phyloP scores from a whole-genome alignment of 2,888 invertebrate genomes.

The Pammene fasciana region DNA sequence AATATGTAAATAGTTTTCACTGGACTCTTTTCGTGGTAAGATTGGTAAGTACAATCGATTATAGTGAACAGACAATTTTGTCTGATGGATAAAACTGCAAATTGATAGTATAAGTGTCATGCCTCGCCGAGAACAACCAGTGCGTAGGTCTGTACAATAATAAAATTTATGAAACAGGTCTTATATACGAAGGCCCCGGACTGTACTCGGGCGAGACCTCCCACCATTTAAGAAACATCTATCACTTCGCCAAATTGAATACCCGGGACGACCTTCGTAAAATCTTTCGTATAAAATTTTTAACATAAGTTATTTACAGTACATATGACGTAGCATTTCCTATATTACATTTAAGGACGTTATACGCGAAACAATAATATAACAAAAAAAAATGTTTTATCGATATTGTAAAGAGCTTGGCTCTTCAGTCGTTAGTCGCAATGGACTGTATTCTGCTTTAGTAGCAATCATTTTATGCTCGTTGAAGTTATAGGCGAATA shows the following conservation, averaged over 20 bases:
- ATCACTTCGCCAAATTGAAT: constrained; percentile 27
- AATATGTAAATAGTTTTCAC: no score
- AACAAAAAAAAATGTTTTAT: not conserved
- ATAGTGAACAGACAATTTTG: no score
- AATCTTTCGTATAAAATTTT: constrained; percentile 23
- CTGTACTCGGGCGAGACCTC: not conserved
- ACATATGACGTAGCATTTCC: constrained; percentile 7
- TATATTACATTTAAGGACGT: constrained; percentile 21
- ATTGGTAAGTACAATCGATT: no score
- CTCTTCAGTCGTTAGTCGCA: not conserved
- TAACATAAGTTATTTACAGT: constrained; percentile 33
- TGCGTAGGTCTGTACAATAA: no score
- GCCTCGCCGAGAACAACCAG: no score
- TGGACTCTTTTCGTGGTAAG: no score
- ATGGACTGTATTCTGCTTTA: not conserved
- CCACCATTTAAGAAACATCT: constrained; percentile 20
- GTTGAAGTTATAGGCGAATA: not conserved
- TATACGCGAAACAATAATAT: constrained; percentile 35
- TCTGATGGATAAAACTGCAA: no score
- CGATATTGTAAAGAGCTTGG: not conserved
- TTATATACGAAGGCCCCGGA: not conserved
- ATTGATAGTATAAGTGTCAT: no score
- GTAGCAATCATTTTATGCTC: not conserved
- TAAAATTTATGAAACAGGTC: not conserved
- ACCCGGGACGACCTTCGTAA: constrained; percentile 22